Percentiles rank a stretch among this genome's conserved stretches.
These are phyloP conservation scores for Pinctada fucata DNA, from an alignment of 2,888 invertebrate genomes.

Conservation along the genomic window DNA sequence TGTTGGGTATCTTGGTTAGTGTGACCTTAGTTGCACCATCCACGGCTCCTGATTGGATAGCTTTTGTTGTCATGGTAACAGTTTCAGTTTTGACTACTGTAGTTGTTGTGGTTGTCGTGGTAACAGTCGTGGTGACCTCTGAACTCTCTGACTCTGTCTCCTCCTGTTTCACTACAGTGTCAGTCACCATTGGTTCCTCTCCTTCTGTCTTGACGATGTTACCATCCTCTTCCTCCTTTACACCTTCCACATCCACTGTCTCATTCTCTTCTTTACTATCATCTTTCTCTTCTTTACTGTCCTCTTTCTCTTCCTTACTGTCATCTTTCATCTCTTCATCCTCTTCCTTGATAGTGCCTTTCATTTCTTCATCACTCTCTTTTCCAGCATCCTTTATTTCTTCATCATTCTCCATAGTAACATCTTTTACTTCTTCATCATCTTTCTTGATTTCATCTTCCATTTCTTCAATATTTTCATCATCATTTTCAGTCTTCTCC, in stretches of 20 bases:
- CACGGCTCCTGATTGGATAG: neutral
- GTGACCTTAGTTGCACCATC: neutral
- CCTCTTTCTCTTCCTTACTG: neutral
- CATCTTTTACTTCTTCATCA: constrained; percentile 35
- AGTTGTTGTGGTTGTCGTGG: neutral
- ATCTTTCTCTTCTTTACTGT: constrained; percentile 48
- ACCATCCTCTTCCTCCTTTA: constrained; percentile 8
- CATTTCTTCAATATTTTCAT: constrained; percentile 1
- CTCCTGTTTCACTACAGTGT: constrained; percentile 36
- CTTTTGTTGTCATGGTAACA: neutral
- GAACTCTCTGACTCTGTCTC: constrained; percentile 54
- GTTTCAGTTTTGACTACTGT: neutral
- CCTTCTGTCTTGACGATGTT: neutral
- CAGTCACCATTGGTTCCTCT: constrained; percentile 42
- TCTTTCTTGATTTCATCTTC: constrained; percentile 9
- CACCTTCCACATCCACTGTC: constrained; percentile 19
- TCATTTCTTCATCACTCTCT: constrained; percentile 50
- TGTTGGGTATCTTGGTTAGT: constrained; percentile 6
- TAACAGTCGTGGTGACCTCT: neutral
- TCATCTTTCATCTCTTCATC: constrained; percentile 18
- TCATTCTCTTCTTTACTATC: constrained; percentile 53
- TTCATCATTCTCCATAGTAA: constrained; percentile 59
- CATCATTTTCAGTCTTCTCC: constrained; percentile 31
- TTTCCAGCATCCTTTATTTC: constrained; percentile 57
- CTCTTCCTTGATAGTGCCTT: constrained; percentile 18